phyloP scores from a whole-genome alignment of 2,113 vertebrate species.

The Nematolebias whitei region DNA sequence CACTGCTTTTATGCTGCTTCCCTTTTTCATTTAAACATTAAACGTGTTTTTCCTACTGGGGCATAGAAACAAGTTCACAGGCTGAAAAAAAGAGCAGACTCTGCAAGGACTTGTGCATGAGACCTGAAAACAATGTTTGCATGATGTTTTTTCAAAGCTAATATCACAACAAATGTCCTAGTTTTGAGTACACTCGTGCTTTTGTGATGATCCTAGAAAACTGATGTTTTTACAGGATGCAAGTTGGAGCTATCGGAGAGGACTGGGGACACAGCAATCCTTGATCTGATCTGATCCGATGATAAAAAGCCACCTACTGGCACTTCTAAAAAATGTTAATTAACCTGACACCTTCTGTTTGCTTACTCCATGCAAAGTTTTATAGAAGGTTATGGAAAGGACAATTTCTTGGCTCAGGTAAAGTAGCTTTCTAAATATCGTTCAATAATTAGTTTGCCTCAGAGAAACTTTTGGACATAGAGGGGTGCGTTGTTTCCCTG shows the following conservation, averaged over 20 bases:
- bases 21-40: background rate
- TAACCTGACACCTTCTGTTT: background rate
- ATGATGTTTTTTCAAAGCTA: conserved; percentile 14
- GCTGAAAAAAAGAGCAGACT: conserved; percentile 12
- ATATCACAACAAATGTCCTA: conserved; percentile 39
- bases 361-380: background rate
- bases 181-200: conserved; percentile 28
- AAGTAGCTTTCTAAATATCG: background rate
- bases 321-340: background rate
- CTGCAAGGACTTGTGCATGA: conserved; percentile 13
- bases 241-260: background rate
- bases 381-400: background rate
- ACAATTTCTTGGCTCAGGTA: background rate
- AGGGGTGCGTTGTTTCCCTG: background rate
- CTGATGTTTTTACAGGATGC: background rate
- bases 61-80: conserved; percentile 21
- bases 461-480: conserved; percentile 4
- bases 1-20: background rate
- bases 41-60: conserved; percentile 28
- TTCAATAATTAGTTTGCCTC: conserved; percentile 28
- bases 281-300: conserved; percentile 1
- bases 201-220: background rate
- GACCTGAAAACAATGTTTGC: conserved; percentile 18
- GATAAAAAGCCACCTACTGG: background rate
- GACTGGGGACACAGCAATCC: background rate